Evolutionary conservation across 2,797 vertebrate species (phyloP).

Genomic region (Hippocampus kuda): DNA sequence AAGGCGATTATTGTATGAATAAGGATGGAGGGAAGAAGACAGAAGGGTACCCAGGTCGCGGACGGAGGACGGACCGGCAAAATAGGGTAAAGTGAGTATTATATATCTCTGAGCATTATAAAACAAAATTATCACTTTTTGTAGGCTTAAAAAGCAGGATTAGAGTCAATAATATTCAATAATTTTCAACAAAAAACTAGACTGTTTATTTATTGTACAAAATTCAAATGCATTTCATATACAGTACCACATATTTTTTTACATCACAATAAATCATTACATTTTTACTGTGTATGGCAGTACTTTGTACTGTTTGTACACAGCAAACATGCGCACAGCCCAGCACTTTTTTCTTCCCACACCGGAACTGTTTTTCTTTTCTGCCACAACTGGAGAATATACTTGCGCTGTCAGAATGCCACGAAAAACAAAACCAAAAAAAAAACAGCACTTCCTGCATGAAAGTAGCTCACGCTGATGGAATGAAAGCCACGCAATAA

Average conservation of each 20-base stretch:
- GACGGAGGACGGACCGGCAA: no score
- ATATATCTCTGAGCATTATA: no score
- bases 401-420: background rate
- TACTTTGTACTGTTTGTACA: background rate
- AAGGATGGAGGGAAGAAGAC: no score
- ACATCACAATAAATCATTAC: background rate
- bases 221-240: no score
- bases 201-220: no score
- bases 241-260: background rate
- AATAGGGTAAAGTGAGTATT: no score
- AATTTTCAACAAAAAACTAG: no score
- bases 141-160: no score
- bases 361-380: background rate
- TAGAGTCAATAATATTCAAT: no score
- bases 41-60: no score
- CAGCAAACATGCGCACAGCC: background rate
- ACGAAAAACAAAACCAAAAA: background rate
- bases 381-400: constrained; percentile 1
- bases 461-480: constrained; percentile 8
- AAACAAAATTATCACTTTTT: no score
- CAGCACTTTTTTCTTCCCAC: constrained; percentile 2
- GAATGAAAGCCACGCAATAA: constrained; percentile 17
- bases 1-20: no score
- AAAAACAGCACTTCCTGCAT: background rate
- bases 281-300: background rate